phyloP scores from a whole-genome alignment of 2,113 vertebrate genomes.

The Vireo altiloquus region DNA sequence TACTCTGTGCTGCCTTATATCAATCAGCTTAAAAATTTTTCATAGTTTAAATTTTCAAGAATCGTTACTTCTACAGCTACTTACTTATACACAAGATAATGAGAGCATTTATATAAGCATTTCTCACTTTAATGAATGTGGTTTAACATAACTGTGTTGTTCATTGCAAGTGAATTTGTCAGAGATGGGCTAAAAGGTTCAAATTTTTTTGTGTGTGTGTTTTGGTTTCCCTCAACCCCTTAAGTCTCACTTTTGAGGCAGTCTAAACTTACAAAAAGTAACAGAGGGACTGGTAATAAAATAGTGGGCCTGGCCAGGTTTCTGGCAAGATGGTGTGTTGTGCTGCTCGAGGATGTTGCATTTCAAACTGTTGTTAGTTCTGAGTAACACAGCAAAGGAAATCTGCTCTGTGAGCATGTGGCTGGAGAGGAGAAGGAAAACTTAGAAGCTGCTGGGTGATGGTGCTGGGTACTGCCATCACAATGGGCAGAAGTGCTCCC shows the following conservation, averaged over 20 bases:
- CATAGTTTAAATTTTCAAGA: not conserved
- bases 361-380: not conserved
- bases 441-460: not conserved
- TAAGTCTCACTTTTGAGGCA: not conserved
- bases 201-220: not conserved
- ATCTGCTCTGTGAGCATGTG: fast-evolving
- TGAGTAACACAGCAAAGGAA: fast-evolving
- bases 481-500: not conserved
- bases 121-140: not conserved
- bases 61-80: not conserved
- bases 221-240: not conserved
- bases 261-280: not conserved
- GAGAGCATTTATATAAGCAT: not conserved
- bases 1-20: not conserved
- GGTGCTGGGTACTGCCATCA: fast-evolving
- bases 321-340: not conserved
- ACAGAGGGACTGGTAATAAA: not conserved
- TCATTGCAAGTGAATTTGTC: not conserved
- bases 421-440: not conserved
- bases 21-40: not conserved
- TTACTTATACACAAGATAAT: not conserved
- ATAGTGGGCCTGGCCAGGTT: not conserved
- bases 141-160: not conserved
- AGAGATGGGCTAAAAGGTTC: not conserved
- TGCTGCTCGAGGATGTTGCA: fast-evolving